Conservation (phyloP, 2,888 invertebrate species). For the Alloplasta piceator region DNA sequence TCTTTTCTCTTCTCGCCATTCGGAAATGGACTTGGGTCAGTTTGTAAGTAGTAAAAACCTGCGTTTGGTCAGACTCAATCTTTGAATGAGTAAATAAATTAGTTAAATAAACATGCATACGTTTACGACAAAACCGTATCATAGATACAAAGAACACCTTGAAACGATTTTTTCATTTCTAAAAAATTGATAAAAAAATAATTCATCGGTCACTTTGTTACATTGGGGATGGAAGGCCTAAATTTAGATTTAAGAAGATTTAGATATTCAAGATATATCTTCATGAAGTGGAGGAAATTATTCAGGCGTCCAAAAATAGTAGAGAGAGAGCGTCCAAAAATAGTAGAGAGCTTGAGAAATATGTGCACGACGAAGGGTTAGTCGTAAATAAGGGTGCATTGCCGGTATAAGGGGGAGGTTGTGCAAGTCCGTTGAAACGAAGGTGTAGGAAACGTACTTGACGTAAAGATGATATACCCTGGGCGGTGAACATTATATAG, state of each 20-base stretch:
- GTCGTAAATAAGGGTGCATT: not conserved
- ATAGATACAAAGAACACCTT: slow-evolving; percentile 14
- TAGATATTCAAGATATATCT: no score
- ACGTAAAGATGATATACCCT: slow-evolving; percentile 15
- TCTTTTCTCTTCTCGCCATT: slow-evolving; percentile 3
- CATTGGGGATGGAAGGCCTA: no score
- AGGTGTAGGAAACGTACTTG: slow-evolving; percentile 22
- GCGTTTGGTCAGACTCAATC: slow-evolving; percentile 67
- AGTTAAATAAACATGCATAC: slow-evolving; percentile 73
- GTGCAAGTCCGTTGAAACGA: not conserved
- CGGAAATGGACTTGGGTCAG: slow-evolving; percentile 9
- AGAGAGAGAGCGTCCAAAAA: not conserved
- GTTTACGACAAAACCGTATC: slow-evolving; percentile 43
- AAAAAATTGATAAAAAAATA: no score
- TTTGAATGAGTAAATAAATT: slow-evolving; percentile 66
- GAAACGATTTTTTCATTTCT: not conserved
- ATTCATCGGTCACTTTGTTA: no score
- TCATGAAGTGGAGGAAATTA: not conserved
- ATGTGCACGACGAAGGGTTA: not conserved
- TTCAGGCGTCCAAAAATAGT: not conserved
- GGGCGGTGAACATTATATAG: not conserved
- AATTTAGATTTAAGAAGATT: no score
- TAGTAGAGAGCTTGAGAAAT: not conserved
- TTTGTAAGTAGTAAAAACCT: slow-evolving; percentile 68
- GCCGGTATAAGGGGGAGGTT: not conserved